Conservation (phyloP, 2,113 vertebrate species). For the Ceyx margarethae region DNA sequence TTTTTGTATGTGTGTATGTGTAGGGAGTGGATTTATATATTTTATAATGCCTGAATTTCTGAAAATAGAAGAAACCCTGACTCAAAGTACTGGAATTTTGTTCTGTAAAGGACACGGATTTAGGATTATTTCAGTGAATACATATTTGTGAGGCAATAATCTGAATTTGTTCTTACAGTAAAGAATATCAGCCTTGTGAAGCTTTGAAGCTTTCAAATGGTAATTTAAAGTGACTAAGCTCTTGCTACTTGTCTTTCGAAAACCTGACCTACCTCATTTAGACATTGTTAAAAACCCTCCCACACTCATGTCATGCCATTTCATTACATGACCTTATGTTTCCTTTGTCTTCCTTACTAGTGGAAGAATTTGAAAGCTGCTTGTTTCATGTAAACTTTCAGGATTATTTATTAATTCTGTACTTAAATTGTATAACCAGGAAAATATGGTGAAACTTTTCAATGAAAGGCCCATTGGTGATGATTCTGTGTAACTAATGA, state of each 20-base stretch:
- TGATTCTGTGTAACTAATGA: not conserved
- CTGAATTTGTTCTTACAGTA: not conserved
- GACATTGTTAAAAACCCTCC: not conserved
- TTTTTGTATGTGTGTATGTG: not conserved
- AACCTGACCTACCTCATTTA: not conserved
- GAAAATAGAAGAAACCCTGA: not conserved
- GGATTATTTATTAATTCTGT: not conserved
- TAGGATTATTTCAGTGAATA: not conserved
- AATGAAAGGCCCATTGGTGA: not conserved
- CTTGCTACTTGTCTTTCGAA: not conserved
- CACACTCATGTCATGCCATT: not conserved
- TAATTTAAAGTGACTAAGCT: not conserved
- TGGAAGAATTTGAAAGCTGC: not conserved
- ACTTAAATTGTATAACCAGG: not conserved
- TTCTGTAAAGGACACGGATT: not conserved
- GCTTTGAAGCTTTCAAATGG: not conserved
- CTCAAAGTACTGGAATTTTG: not conserved
- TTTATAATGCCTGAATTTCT: not conserved
- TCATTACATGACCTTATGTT: not conserved
- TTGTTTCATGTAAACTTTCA: not conserved
- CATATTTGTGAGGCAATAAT: not conserved
- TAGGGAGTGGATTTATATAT: not conserved
- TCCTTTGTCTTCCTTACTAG: not conserved
- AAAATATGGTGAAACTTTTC: not conserved
- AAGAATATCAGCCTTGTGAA: not conserved